These are phyloP conservation scores for Lamprotornis superbus DNA, from an alignment of 2,113 vertebrate genomes.

Conservation along the genomic window DNA sequence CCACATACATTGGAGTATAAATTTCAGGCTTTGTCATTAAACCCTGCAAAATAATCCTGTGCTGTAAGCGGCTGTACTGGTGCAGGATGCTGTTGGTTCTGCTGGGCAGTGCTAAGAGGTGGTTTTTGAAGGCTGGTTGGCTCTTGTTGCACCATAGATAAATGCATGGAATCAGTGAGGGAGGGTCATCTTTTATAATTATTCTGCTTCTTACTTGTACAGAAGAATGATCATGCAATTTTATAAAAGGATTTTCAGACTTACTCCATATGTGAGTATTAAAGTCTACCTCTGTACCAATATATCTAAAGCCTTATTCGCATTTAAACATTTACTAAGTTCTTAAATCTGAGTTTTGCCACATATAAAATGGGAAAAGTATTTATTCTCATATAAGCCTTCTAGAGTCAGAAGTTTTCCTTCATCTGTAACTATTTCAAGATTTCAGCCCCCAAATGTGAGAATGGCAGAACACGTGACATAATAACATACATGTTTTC, in stretches of 20 bases:
- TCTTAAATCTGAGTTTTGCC: neutral
- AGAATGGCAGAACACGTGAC: neutral
- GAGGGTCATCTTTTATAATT: neutral
- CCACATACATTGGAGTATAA: neutral
- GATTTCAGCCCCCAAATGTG: neutral
- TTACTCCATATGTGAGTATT: neutral
- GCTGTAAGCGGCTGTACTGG: fast-evolving
- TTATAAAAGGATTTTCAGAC: neutral
- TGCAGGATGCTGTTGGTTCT: neutral
- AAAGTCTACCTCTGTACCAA: neutral
- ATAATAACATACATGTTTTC: neutral
- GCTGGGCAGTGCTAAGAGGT: neutral
- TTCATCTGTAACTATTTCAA: neutral
- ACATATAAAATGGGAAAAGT: neutral
- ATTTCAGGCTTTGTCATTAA: neutral
- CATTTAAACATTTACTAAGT: neutral
- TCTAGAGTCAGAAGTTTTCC: neutral
- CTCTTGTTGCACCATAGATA: neutral
- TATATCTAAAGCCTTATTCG: neutral
- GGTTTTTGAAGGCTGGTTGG: neutral
- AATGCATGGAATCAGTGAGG: neutral
- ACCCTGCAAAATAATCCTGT: neutral
- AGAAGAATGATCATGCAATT: neutral
- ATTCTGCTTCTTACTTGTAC: neutral
- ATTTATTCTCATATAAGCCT: neutral